Base-by-base conservation (phyloP, 2,888 invertebrate genomes). In the Dusona sp. region DNA sequence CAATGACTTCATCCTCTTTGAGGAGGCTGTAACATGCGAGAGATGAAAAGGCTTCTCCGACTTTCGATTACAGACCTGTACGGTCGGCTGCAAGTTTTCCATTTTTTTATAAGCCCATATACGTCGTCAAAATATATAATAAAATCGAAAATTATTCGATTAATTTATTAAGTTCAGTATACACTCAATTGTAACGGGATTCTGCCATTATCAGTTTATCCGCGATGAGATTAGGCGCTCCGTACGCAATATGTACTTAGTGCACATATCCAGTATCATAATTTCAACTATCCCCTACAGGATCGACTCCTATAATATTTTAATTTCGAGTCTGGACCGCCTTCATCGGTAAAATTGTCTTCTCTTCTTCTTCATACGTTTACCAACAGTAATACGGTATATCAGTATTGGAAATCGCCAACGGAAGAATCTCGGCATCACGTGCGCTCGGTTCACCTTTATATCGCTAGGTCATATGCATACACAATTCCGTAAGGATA, bases 1-100 rank as follows among this genome's bases (percentile, higher is more conserved):
- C 75, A 80, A 85, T 75, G 70, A 79, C 79, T 85, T 75, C 64
- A 79, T 79, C 70, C 77, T 74, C 82, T 67, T 48, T 67, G 51
- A n/a, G 68, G 25, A 25, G 25, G 64, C 25, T 25, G 42, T 16
- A 61, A 22, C 45, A 64, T 48, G 83, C 64, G n/a, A 64, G 25
- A 72, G 48, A 64, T 72, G 51, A 48, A 67, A 74, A 22, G 25
- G 54, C 19, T 42, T n/a, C 42, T 16, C 13, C 48, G 42, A 75
- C 29, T 29, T 64, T 61, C 61, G 61, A 29, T 29, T 4, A 7
- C 61, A 29, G 16, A 2, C 61, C 6, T 7, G 61, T 7, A 16
- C 29, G 16, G 29, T 6, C 16, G 16, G 61, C 11, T 29, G 61
- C 6, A 1, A 16, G 16, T 16, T 61, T 29, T 13, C 13, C 29